A percentile compares a stretch with the other conserved stretches of the same genome.
phyloP scores from a whole-genome alignment of 2,797 vertebrate genomes.

The Premnoplex brunnescens region DNA sequence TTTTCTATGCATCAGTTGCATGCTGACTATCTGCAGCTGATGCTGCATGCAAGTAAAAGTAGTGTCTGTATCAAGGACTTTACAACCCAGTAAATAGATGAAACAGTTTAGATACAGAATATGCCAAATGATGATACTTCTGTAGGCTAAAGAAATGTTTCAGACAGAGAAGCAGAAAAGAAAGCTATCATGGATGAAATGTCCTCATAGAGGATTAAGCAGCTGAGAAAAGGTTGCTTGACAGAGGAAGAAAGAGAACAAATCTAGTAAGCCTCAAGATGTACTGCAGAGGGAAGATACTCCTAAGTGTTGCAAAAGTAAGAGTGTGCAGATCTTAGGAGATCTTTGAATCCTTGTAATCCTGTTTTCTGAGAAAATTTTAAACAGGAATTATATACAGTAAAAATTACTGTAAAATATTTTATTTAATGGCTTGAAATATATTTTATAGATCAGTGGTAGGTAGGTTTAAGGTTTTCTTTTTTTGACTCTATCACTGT shows the following conservation, averaged over 20 bases:
- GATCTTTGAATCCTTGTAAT: background rate
- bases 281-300: background rate
- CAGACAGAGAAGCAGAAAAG: background rate
- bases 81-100: background rate
- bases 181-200: background rate
- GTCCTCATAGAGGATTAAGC: background rate
- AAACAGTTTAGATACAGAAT: background rate
- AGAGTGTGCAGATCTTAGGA: background rate
- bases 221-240: background rate
- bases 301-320: background rate
- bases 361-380: background rate
- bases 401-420: background rate
- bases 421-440: background rate
- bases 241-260: background rate
- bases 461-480: background rate
- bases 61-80: background rate
- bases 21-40: background rate
- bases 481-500: background rate
- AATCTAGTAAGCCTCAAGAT: background rate
- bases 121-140: background rate
- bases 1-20: background rate
- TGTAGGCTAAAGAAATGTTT: background rate
- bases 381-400: background rate
- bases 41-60: background rate
- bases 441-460: background rate